These are phyloP conservation scores for Crossocerus cetratus DNA, from an alignment of 2,888 invertebrate genomes.

Conservation along the genomic window DNA sequence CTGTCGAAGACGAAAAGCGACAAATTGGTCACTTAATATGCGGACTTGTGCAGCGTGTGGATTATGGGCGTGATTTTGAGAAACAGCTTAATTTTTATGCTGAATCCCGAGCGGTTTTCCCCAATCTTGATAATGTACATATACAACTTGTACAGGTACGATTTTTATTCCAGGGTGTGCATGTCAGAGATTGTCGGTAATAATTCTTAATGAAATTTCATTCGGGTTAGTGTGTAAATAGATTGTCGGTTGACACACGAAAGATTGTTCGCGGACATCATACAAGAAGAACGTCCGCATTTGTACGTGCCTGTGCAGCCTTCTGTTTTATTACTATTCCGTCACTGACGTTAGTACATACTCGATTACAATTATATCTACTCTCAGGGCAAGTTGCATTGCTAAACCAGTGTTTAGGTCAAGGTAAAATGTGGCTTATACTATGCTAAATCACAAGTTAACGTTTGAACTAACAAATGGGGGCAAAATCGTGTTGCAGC, in stretches of 20 bases:
- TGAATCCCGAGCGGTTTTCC: conserved; percentile 92
- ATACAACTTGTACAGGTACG: conserved; percentile 90
- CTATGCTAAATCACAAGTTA: neutral
- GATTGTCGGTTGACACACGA: conserved; percentile 84
- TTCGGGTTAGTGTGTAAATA: conserved; percentile 85
- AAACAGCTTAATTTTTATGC: conserved; percentile 96
- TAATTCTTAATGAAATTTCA: conserved; percentile 14
- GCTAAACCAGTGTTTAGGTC: conserved; percentile 92
- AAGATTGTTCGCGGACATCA: conserved; percentile 86
- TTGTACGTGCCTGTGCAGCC: conserved; percentile 96
- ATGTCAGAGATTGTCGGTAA: conserved; percentile 15
- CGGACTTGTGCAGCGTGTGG: conserved; percentile 87
- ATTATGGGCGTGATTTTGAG: conserved; percentile 92
- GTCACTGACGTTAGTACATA: conserved; percentile 90
- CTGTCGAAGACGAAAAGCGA: conserved; percentile 94
- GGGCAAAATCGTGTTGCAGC: conserved; percentile 79
- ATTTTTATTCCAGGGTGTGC: neutral
- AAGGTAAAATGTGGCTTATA: conserved; percentile 80
- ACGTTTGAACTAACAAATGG: no score
- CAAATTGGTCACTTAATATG: conserved; percentile 91
- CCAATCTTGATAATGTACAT: conserved; percentile 92
- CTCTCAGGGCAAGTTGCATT: conserved; percentile 93
- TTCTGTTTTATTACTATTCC: conserved; percentile 98
- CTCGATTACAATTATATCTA: conserved; percentile 90
- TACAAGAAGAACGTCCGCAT: conserved; percentile 88